Evolutionary conservation across 1,140 invertebrate species (phyloP).

Genomic region (Aplysia californica): DNA sequence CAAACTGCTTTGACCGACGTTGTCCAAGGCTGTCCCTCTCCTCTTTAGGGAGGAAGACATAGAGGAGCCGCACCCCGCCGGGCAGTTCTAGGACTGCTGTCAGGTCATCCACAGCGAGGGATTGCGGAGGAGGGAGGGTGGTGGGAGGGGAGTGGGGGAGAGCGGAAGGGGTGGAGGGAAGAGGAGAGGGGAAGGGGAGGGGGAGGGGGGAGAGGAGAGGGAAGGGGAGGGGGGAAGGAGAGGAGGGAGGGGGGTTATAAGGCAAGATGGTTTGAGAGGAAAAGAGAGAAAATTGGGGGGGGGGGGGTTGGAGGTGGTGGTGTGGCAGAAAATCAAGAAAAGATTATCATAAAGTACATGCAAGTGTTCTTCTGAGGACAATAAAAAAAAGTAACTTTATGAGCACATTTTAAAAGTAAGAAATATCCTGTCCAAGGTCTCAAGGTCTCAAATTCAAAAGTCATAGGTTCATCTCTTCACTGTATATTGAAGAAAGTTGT

Average conservation of each 20-base stretch:
- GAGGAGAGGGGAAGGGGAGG: neutral
- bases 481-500: no score
- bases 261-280: neutral
- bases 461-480: no score
- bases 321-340: no score
- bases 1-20: no score
- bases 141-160: neutral
- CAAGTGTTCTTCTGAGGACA: neutral
- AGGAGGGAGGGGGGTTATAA: neutral
- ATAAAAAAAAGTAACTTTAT: neutral
- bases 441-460: no score
- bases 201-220: neutral
- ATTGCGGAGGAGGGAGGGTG: no score
- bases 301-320: no score
- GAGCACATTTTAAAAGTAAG: neutral
- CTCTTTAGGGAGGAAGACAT: slow-evolving; percentile 41
- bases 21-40: slow-evolving; percentile 31
- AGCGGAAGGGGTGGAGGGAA: neutral
- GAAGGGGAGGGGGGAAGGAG: neutral
- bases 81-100: slow-evolving; percentile 47
- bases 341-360: no score
- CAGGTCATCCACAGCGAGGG: no score
- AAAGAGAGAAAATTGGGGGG: no score
- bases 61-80: slow-evolving; percentile 41
- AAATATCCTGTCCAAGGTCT: no score